phyloP scores from a whole-genome alignment of 2,888 invertebrate species.

The Globia sparganii region DNA sequence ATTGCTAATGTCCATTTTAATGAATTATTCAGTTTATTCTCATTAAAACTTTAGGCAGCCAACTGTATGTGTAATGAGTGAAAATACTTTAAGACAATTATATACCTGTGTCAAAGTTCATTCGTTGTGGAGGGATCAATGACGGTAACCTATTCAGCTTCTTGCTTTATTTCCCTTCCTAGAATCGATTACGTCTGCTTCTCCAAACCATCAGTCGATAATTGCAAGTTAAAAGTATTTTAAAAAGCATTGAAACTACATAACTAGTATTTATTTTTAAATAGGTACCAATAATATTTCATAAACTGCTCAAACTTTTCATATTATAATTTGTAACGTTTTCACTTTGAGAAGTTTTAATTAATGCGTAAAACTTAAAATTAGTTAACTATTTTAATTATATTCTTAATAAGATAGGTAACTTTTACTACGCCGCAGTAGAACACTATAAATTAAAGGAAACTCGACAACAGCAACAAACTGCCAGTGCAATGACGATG shows the following conservation, averaged over 20 bases:
- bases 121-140: neutral
- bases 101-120: neutral
- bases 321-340: conserved; percentile 42
- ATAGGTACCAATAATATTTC: neutral
- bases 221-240: neutral
- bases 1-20: conserved; percentile 7
- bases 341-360: conserved; percentile 48
- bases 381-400: conserved; percentile 38
- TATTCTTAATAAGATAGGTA: conserved; percentile 26
- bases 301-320: conserved; percentile 34
- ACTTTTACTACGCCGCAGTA: neutral
- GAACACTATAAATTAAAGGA: conserved; percentile 8
- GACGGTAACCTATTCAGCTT: neutral
- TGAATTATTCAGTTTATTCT: conserved; percentile 16
- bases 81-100: neutral
- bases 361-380: conserved; percentile 47
- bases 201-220: neutral
- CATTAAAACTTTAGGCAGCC: neutral
- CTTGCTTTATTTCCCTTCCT: neutral
- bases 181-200: neutral
- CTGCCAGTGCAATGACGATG: neutral
- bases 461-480: neutral
- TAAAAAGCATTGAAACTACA: neutral
- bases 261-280: neutral
- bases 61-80: neutral